These are phyloP conservation scores for Acrossocheilus wenchowensis DNA, from an alignment of 2,797 vertebrate species.

Conservation along the genomic window DNA sequence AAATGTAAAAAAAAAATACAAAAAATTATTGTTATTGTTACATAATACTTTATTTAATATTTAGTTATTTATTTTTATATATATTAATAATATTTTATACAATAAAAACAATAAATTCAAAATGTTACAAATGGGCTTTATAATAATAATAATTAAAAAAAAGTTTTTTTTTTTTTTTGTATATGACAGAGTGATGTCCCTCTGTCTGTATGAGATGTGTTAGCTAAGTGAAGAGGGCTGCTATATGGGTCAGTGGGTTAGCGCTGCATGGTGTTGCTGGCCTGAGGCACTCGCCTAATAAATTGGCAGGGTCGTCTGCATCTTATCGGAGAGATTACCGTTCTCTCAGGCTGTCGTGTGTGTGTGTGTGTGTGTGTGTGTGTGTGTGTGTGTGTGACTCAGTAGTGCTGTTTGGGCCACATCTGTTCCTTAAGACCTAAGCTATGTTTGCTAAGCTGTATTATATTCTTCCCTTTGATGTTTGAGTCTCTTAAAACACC, in stretches of 20 bases:
- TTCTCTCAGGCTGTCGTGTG: constrained; percentile 27
- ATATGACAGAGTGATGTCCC: background rate
- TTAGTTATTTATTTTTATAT: too few relatives aligned
- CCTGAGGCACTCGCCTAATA: constrained; percentile 50
- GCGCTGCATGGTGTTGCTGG: constrained; percentile 54
- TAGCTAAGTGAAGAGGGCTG: constrained; percentile 3
- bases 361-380: constrained; percentile 17
- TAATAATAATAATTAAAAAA: too few relatives aligned
- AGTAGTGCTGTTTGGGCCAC: constrained; percentile 28
- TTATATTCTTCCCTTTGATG: constrained; percentile 40
- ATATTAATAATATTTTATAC: too few relatives aligned
- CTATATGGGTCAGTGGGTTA: constrained; percentile 75
- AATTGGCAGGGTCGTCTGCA: background rate
- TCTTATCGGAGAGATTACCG: constrained; percentile 38
- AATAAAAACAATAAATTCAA: too few relatives aligned
- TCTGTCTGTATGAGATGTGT: background rate
- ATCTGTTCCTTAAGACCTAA: constrained; percentile 36
- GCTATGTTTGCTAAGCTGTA: constrained; percentile 40
- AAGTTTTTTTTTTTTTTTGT: too few relatives aligned
- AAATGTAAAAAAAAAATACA: too few relatives aligned
- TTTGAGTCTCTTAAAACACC: constrained; percentile 29
- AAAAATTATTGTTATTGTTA: too few relatives aligned
- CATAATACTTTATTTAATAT: too few relatives aligned
- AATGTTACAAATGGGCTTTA: too few relatives aligned
- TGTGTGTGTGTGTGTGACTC: constrained; percentile 24